Base-by-base conservation (phyloP, 2,797 vertebrate species). In the Ctenosaura bakeri region DNA sequence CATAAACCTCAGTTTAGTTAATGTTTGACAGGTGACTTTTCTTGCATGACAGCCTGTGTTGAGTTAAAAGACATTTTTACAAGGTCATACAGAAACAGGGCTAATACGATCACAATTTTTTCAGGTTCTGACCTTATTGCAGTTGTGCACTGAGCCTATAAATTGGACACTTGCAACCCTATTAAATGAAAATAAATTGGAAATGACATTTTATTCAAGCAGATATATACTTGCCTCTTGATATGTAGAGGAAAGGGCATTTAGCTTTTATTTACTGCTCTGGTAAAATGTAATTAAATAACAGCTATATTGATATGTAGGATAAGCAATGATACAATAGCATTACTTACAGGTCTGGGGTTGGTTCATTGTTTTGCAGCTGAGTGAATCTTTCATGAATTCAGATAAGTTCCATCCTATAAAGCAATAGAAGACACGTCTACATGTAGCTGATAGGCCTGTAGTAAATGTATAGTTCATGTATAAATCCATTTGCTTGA, bases 141-240 rank as follows among this genome's bases (percentile, higher is more conserved):
- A 96, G 95, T 95, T 97, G 97, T 97, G 96, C 97, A 96, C 93
- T 97, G 96, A 97, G 97, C 97, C 97, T 96, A 95, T 95, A 96
- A 96, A 95, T 96, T 95, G 94, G 94, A 93, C 95, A 86, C 92
- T 94, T 93, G 93, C 92, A 92, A 95, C 88, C 85, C 78, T 32
- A 79, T 91, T 12, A 16, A 35, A 84, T 91, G 89, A 94, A 93
- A 95, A 96, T 91, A 94, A 95, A 94, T 96, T 93, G 93, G 86
- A 94, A 94, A 95, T 94, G 95, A 96, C 95, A 96, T 95, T 95
- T 95, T 92, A 92, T 94, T 94, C 93, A 96, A 94, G 95, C 94
- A 94, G 84, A 78, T 84, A 64, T 92, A 94, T 94, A 89, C 90
- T 86, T 88, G 69, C 93, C 94, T 94, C 92, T 90, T 94, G 94